A percentile compares a stretch with the other conserved stretches of the same genome.
Conservation (phyloP, 2,113 vertebrate genomes). For the Stigmatopora nigra region DNA sequence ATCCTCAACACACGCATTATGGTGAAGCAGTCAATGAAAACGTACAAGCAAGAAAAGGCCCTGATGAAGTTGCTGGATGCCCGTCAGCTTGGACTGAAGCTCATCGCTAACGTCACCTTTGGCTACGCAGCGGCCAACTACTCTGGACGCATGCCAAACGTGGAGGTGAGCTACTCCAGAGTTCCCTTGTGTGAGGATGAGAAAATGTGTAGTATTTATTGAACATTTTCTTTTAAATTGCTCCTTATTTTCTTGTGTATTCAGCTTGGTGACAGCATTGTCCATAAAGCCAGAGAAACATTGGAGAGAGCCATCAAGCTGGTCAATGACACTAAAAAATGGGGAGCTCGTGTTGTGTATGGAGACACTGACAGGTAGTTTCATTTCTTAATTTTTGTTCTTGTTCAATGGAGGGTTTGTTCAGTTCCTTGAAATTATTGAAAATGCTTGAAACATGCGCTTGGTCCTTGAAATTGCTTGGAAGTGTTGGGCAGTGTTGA, state of each 20-base stretch:
- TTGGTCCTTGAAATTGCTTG: too few relatives aligned
- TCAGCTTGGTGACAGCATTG: constrained; percentile 92
- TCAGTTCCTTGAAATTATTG: too few relatives aligned
- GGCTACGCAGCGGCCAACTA: constrained; percentile 91
- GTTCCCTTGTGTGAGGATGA: background rate
- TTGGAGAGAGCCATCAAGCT: constrained; percentile 93
- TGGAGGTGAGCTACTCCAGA: constrained; percentile 72
- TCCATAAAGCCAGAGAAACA: constrained; percentile 97
- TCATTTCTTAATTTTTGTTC: background rate
- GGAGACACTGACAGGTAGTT: constrained; percentile 92
- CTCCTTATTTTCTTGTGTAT: background rate
- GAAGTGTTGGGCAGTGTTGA: too few relatives aligned
- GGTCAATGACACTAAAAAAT: constrained; percentile 95
- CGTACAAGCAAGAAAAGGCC: constrained; percentile 82
- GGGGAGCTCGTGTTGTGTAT: constrained; percentile 92
- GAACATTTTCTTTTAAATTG: too few relatives aligned
- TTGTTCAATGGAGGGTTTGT: background rate
- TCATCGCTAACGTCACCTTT: constrained; percentile 93
- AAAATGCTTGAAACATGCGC: too few relatives aligned
- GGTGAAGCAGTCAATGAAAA: constrained; percentile 94
- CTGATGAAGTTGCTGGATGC: constrained; percentile 85
- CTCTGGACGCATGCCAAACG: constrained; percentile 92
- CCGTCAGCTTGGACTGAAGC: constrained; percentile 93
- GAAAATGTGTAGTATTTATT: background rate
- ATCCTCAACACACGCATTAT: constrained; percentile 91